Base-by-base conservation (phyloP, 2,113 vertebrate genomes). In the Fulmarus glacialis region DNA sequence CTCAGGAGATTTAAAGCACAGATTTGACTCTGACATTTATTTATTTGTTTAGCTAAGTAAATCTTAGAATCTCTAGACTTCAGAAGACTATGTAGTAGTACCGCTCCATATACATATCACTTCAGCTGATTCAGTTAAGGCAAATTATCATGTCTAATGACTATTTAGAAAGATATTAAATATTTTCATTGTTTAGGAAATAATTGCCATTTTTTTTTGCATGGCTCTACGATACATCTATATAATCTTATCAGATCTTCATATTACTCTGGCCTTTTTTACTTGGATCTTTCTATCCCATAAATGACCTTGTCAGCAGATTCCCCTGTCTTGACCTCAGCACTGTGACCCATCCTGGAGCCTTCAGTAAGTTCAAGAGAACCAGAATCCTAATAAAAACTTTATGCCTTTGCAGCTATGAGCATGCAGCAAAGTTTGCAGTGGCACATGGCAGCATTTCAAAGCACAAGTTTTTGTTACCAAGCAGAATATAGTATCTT, bases 11-110 rank as follows among this genome's bases (percentile, higher is more conserved):
- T 77, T 75, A 45, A 90, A 89, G 45, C 29, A 94, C 66, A 86
- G 15, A 8, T 59, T 93, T 97, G 92, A 83, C 72, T 72, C 27
- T 52, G 82, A 82, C 30, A 74, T 55, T 71, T 48, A 67, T 87
- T 91, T 90, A 38, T 75, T 97, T 96, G 82, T 94, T 93, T 90
- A 75, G 47, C 12, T 59, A 95, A 82, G 47, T 52, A 91, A 93
- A 91, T 20, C 56, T 82, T 55, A 94, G 53, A 15, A 34, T 43
- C 27, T 87, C 36, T 53, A 91, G 72, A 90, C 30, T 80, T 66
- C 75, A 89, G 72, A 90, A 91, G 24, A 75, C 27, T 60, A 52
- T 47, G 72, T 40, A 85, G 66, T 58, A 89, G 11, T n/a, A 52
- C 30, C 7, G 2, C 15, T 77, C 9, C 6, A 13, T 24, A 56